These are phyloP conservation scores for Galleria mellonella DNA, from an alignment of 1,140 invertebrate species.

Conservation along the genomic window DNA sequence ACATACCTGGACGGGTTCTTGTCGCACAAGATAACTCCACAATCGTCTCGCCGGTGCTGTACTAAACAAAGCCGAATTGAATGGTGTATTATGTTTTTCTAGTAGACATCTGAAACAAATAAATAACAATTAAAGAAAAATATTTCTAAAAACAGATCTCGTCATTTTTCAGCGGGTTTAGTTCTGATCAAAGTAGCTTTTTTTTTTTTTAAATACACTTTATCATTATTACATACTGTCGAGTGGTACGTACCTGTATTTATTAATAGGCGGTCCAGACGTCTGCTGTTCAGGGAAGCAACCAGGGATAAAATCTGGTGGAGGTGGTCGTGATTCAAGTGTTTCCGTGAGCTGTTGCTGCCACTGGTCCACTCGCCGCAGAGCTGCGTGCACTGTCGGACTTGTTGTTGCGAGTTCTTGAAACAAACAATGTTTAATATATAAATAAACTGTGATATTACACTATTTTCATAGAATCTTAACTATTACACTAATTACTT, in stretches of 20 bases:
- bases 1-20: constrained; percentile 88
- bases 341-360: constrained; percentile 85
- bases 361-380: constrained; percentile 93
- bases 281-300: constrained; percentile 85
- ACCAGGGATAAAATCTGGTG: constrained; percentile 88
- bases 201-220: background rate
- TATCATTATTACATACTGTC: background rate
- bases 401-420: constrained; percentile 94
- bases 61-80: constrained; percentile 84
- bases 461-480: too few species aligned
- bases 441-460: background rate
- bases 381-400: constrained; percentile 92
- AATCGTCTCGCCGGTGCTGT: constrained; percentile 89
- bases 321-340: constrained; percentile 83
- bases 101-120: constrained; percentile 79
- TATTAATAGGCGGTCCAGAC: constrained; percentile 89
- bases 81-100: constrained; percentile 96
- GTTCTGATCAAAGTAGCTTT: too few species aligned
- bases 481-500: too few species aligned
- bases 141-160: too few species aligned
- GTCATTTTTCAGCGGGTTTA: too few species aligned
- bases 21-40: constrained; percentile 95
- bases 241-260: constrained; percentile 85
- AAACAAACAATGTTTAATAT: constrained; percentile 1
- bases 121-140: too few species aligned